Conservation (phyloP, 2,797 vertebrate species). For the Mustela erminea region DNA sequence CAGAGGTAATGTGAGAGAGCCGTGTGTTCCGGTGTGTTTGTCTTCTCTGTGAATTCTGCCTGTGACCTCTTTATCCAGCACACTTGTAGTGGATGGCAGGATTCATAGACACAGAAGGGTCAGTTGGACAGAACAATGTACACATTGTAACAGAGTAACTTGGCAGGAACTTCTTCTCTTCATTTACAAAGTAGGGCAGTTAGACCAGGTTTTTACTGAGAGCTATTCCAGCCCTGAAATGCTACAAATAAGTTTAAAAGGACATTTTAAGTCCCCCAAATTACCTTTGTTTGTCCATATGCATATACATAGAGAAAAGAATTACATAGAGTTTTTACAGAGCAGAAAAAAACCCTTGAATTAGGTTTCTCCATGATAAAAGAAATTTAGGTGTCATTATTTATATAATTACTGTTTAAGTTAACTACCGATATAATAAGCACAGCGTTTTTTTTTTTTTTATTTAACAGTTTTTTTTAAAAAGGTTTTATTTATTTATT, state of each 20-base stretch:
- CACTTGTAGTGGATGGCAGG: rapidly evolving
- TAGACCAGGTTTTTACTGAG: not conserved
- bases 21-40: rapidly evolving
- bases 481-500: no score
- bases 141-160: rapidly evolving
- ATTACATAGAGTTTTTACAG: not conserved
- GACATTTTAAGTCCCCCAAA: not conserved
- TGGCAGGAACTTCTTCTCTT: not conserved
- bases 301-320: not conserved
- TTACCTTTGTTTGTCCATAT: not conserved
- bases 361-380: not conserved
- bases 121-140: rapidly evolving
- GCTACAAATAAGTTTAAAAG: not conserved
- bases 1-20: conserved; percentile 58
- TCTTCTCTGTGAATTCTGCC: not conserved
- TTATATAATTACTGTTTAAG: not conserved
- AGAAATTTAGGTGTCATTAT: not conserved
- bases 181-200: not conserved
- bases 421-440: not conserved
- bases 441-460: no score
- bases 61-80: not conserved
- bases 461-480: not conserved
- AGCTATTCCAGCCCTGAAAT: not conserved
- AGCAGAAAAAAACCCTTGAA: not conserved
- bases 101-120: not conserved